Conservation (phyloP, 1,140 invertebrate species). For the Rhagoletis zephyria region DNA sequence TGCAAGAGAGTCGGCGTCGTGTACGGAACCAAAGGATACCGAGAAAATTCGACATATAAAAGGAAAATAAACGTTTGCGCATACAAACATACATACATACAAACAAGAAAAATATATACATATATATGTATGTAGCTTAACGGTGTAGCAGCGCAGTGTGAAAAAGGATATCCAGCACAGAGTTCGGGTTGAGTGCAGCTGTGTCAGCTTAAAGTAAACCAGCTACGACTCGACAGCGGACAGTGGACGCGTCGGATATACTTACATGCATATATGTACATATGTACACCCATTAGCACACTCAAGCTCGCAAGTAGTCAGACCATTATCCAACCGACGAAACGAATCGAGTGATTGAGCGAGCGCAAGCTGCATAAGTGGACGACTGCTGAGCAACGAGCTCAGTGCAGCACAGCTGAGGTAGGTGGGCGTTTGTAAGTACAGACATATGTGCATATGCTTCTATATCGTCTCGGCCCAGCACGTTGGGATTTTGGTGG, state of each 20-base stretch:
- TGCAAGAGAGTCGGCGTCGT: conserved; percentile 23
- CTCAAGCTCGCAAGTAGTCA: too few species aligned
- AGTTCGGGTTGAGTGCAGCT: not conserved
- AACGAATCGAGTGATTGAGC: conserved; percentile 42
- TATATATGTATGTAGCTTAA: not conserved
- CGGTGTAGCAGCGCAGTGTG: not conserved
- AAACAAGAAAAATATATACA: too few species aligned
- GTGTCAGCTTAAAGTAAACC: not conserved
- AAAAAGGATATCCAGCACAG: conserved; percentile 2
- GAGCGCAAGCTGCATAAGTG: conserved; percentile 42
- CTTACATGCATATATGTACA: not conserved
- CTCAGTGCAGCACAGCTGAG: not conserved
- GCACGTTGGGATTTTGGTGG: too few species aligned
- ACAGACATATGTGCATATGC: not conserved
- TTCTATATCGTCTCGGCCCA: too few species aligned
- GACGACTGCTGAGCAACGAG: conserved; percentile 45
- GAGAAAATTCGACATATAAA: not conserved
- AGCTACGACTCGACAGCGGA: not conserved
- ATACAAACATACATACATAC: not conserved
- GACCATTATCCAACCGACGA: not conserved
- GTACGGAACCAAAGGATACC: conserved; percentile 2
- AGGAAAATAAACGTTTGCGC: conserved; percentile 17
- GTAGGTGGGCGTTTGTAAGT: not conserved
- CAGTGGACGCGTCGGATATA: not conserved
- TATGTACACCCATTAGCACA: not conserved